Base-by-base conservation (phyloP, 2,888 invertebrate species). In the Terebella lapidaria region DNA sequence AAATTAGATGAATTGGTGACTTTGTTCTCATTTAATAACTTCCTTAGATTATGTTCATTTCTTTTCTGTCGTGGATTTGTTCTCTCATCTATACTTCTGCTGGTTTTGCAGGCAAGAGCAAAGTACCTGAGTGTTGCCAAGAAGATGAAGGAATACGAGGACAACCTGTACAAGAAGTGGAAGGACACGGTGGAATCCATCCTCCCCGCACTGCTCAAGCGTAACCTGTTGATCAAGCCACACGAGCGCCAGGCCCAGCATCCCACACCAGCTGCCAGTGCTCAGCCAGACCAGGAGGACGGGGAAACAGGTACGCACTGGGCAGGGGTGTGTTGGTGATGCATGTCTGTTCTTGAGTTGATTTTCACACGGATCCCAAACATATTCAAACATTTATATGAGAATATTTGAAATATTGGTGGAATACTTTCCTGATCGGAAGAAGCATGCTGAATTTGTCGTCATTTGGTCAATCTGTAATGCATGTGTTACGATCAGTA, bases 81-180 rank as follows among this genome's bases (percentile, higher is more conserved):
- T n/a, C n/a, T n/a, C n/a, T n/a, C n/a, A n/a, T n/a, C n/a, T n/a
- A n/a, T n/a, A n/a, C n/a, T n/a, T n/a, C n/a, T n/a, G n/a, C n/a
- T n/a, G 25, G 3, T 26, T 51, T 66, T 71, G 2, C 65, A 83
- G 78, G 89, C 90, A 0, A 90, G 91, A 71, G 81, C 86, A n/a
- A 87, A 88, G 65, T 94, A 94, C 77, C 85, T 89, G 65, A 84
- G 85, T 4, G 84, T 92, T 26, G 89, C 89, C 0, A 89, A 88
- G 70, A 82, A 86, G 45, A 86, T 94, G 82, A 89, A 87, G 71
- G 82, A 84, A 1, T 93, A 87, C 72, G 92, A 93, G 77, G 87
- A 89, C 28, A 71, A 75, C 0, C 88, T 88, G 71, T 90, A 86
- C 70, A 85, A 85, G 42, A 84, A 85, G n/a, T 94, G 91, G 88